phyloP scores from a whole-genome alignment of 2,113 vertebrate species.

The Cochlearius cochlearius region DNA sequence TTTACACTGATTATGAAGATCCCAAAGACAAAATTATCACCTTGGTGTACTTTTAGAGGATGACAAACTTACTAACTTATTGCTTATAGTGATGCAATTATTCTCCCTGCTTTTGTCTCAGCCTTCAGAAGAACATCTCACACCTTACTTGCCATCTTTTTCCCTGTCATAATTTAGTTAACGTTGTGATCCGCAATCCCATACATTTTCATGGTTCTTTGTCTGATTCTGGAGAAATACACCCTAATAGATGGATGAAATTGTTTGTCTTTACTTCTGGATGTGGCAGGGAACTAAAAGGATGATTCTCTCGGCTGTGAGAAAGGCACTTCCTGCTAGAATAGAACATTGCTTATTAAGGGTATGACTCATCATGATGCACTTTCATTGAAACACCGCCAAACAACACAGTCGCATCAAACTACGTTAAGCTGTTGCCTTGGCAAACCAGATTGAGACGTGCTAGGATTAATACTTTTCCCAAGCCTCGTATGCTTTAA shows the following conservation, averaged over 20 bases:
- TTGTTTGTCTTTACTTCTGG: neutral
- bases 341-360: conserved; percentile 49
- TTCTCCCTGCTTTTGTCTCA: neutral
- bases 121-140: neutral
- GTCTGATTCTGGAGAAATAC: neutral
- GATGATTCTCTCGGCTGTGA: conserved; percentile 23
- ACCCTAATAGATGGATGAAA: neutral
- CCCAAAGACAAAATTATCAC: neutral
- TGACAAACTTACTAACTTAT: neutral
- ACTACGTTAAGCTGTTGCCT: conserved; percentile 43
- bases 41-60: neutral
- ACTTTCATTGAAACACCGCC: neutral
- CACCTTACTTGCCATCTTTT: neutral
- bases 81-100: neutral
- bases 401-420: neutral
- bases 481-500: neutral
- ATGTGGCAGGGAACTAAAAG: neutral
- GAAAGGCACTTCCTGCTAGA: conserved; percentile 41
- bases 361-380: conserved; percentile 13
- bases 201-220: neutral
- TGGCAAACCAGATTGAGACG: conserved; percentile 21
- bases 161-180: neutral
- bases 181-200: neutral
- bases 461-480: conserved; percentile 18
- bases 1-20: neutral